Evolutionary conservation across 2,113 vertebrate species (phyloP).

Genomic region (Oriolus oriolus): DNA sequence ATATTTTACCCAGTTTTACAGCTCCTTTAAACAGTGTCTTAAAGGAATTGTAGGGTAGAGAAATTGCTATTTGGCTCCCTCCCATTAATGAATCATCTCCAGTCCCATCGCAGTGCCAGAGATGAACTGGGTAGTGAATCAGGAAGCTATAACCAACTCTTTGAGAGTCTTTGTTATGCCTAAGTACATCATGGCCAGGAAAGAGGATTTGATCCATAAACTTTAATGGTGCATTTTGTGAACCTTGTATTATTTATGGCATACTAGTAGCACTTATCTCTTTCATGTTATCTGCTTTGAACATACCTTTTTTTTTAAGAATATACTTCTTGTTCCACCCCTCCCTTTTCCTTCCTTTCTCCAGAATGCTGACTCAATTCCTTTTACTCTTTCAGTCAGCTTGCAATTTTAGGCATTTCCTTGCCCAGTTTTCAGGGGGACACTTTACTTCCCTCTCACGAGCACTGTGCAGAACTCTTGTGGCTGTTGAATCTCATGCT

Average conservation of each 20-base stretch:
- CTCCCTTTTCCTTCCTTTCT: slow-evolving; percentile 44
- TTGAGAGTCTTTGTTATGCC: not conserved
- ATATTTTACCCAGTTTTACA: not conserved
- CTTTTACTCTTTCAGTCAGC: slow-evolving; percentile 27
- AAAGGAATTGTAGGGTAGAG: not conserved
- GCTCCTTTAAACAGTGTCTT: not conserved
- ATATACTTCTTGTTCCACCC: not conserved
- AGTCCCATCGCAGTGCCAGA: not conserved
- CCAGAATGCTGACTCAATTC: slow-evolving; percentile 40
- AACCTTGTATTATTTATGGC: not conserved
- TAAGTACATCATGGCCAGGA: not conserved
- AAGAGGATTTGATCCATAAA: slow-evolving; percentile 8
- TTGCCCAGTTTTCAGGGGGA: not conserved
- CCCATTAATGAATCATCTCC: not conserved
- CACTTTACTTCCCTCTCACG: not conserved
- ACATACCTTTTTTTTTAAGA: not conserved
- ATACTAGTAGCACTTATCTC: not conserved
- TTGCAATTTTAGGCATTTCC: slow-evolving; percentile 45
- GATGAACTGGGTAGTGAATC: not conserved
- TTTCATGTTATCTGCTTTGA: not conserved
- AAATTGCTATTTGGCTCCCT: not conserved
- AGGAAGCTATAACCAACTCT: not conserved
- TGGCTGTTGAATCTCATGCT: not conserved
- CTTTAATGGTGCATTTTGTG: not conserved
- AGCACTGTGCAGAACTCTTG: not conserved